Percentiles rank a stretch among this genome's conserved stretches.
phyloP scores from a whole-genome alignment of 1,140 invertebrate species.

The Drosophila orena region DNA sequence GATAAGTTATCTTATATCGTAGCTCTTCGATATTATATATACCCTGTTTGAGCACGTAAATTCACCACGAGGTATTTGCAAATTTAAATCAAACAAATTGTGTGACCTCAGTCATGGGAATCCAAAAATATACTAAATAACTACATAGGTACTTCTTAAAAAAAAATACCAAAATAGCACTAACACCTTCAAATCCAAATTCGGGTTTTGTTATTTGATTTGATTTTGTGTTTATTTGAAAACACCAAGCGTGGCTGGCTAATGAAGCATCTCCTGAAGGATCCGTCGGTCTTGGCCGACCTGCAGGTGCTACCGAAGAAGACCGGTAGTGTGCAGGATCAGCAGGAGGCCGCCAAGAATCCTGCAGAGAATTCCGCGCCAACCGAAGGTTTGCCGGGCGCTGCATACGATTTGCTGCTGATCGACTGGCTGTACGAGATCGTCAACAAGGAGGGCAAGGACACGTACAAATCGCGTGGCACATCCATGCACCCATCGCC shows the following conservation, averaged over 20 bases:
- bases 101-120: not conserved
- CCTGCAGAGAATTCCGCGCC: not conserved
- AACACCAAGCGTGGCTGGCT: not conserved
- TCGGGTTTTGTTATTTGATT: not conserved
- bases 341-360: not conserved
- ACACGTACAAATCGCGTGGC: constrained; percentile 59
- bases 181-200: not conserved
- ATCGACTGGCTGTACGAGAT: constrained; percentile 97
- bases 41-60: too few relatives aligned
- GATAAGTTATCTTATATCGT: too few relatives aligned
- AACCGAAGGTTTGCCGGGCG: not conserved
- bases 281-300: not conserved
- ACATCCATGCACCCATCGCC: constrained; percentile 43
- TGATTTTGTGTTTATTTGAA: not conserved
- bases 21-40: too few relatives aligned
- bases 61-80: too few relatives aligned
- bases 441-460: constrained; percentile 90
- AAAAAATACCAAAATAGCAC: not conserved
- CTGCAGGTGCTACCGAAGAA: not conserved
- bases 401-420: constrained; percentile 85
- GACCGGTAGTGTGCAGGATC: not conserved
- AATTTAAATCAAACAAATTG: not conserved
- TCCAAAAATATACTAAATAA: not conserved
- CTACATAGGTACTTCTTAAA: not conserved
- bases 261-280: constrained; percentile 6